phyloP scores from a whole-genome alignment of 53 echinoderm and acorn worm genomes.

The Arbacia lixula region DNA sequence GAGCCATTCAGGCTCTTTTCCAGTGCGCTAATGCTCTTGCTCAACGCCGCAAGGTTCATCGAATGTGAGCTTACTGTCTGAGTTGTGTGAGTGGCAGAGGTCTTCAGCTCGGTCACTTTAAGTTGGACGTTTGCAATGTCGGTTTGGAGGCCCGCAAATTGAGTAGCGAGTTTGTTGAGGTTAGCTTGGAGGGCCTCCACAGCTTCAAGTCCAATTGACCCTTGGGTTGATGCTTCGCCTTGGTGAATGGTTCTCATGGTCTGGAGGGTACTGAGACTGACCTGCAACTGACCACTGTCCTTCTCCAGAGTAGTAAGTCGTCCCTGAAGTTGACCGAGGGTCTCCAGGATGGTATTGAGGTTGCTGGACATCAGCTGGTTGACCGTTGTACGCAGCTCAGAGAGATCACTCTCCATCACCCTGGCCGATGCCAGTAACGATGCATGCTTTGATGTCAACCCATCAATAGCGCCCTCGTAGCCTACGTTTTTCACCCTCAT shows the following conservation, averaged over 20 bases:
- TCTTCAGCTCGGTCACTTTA: constrained; percentile 26
- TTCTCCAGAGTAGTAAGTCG: constrained; percentile 63
- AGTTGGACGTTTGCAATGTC: constrained; percentile 40
- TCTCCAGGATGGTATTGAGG: constrained; percentile 20
- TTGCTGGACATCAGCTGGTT: constrained; percentile 53
- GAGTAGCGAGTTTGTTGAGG: constrained; percentile 28
- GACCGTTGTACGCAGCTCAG: constrained; percentile 55
- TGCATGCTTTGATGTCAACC: constrained; percentile 19
- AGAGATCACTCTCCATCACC: constrained; percentile 37
- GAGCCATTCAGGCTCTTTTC: constrained; percentile 50
- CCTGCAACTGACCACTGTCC: constrained; percentile 56
- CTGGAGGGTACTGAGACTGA: constrained; percentile 49
- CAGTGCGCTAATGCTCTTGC: constrained; percentile 20
- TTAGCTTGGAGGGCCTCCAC: not conserved
- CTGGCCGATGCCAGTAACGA: constrained; percentile 8
- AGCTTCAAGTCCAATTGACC: not conserved
- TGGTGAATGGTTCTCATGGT: not conserved
- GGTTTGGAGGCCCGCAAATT: constrained; percentile 42
- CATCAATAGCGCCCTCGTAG: constrained; percentile 28
- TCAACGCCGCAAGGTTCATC: constrained; percentile 6
- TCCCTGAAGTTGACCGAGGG: constrained; percentile 44
- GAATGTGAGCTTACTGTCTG: constrained; percentile 28
- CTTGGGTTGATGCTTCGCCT: not conserved
- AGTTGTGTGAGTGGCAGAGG: constrained; percentile 1
- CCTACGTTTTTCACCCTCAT: constrained; percentile 45